Conservation (phyloP, 2,888 invertebrate species). For the Lasioglossum oenotherae region DNA sequence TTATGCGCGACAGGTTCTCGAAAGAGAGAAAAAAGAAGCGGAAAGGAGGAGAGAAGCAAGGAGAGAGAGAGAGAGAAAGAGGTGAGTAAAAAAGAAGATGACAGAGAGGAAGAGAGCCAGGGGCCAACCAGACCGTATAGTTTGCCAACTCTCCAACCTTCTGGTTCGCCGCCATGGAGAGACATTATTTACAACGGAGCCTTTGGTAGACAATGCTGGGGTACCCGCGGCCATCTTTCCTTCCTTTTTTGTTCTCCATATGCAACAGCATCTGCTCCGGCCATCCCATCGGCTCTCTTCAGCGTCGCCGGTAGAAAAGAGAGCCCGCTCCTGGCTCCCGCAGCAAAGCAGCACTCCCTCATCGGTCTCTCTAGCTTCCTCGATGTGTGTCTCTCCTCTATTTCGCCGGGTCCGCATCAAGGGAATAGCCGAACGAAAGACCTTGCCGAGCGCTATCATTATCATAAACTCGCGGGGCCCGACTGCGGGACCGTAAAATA, state of each 20-base stretch:
- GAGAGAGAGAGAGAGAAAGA: constrained; percentile 58
- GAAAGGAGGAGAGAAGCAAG: constrained; percentile 33
- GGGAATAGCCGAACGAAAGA: constrained; percentile 23
- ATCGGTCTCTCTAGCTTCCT: not conserved
- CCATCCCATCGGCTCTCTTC: constrained; percentile 61
- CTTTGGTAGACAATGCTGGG: constrained; percentile 81
- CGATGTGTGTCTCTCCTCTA: constrained; percentile 9
- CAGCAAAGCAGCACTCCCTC: not conserved
- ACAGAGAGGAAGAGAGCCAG: constrained; percentile 62
- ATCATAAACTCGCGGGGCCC: constrained; percentile 70
- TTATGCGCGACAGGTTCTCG: constrained; percentile 82
- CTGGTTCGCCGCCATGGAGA: constrained; percentile 74
- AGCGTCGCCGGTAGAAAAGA: constrained; percentile 41
- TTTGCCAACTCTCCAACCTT: constrained; percentile 74
- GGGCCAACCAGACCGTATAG: constrained; percentile 77
- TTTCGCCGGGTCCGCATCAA: constrained; percentile 17
- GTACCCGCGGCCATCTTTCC: constrained; percentile 79
- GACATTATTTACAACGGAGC: constrained; percentile 82
- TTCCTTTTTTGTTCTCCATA: constrained; percentile 83
- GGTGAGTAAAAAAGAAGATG: constrained; percentile 31
- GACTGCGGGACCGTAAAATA: constrained; percentile 33
- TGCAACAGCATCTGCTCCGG: constrained; percentile 81
- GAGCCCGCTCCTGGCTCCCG: constrained; percentile 17
- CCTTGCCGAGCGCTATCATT: constrained; percentile 65
- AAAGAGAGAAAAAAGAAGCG: constrained; percentile 67